phyloP scores from a whole-genome alignment of 2,888 invertebrate genomes.

The Arge pagana region DNA sequence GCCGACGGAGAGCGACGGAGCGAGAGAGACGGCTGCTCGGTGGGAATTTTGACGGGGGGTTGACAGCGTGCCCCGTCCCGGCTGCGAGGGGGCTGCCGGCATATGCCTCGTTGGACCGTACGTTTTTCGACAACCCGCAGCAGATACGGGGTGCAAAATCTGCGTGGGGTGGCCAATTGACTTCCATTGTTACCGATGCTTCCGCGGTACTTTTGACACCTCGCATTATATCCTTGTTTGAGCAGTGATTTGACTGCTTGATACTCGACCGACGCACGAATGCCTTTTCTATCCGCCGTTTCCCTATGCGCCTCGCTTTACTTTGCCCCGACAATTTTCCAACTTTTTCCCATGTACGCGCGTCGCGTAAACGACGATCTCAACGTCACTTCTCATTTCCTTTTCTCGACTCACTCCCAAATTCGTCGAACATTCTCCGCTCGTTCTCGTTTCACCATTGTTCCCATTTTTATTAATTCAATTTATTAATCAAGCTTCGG shows the following conservation, averaged over 20 bases:
- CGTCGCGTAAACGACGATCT: too few species aligned
- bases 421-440: too few species aligned
- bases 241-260: constrained; percentile 15
- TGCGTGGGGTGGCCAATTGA: constrained; percentile 18
- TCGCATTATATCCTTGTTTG: constrained; percentile 17
- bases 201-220: constrained; percentile 21
- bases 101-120: constrained; percentile 27
- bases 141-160: constrained; percentile 22
- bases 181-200: constrained; percentile 19
- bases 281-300: too few species aligned
- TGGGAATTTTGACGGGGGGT: constrained; percentile 27
- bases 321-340: too few species aligned
- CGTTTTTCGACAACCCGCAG: too few species aligned
- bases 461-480: too few species aligned
- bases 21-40: constrained; percentile 27
- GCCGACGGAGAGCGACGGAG: constrained; percentile 19
- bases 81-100: constrained; percentile 21
- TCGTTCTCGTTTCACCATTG: too few species aligned
- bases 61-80: constrained; percentile 12
- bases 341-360: too few species aligned
- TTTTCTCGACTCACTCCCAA: too few species aligned
- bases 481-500: too few species aligned
- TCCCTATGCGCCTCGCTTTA: too few species aligned
- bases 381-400: too few species aligned
- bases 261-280: neutral